These are phyloP conservation scores for Leucopsar rothschildi DNA, from an alignment of 2,113 vertebrate species.

Conservation along the genomic window DNA sequence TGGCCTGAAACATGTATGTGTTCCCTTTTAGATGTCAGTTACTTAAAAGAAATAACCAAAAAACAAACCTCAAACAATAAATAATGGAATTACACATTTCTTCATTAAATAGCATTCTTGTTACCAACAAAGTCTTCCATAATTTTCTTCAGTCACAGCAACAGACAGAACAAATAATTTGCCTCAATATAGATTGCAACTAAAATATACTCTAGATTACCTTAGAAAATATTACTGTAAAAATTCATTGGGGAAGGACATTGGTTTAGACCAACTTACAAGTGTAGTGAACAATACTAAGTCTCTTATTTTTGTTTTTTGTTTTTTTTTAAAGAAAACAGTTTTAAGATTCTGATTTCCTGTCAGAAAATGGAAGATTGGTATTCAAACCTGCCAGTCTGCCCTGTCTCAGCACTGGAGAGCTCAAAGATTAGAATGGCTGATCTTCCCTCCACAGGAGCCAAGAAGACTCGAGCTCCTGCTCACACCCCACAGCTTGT, in stretches of 20 bases:
- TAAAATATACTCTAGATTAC: slow-evolving; percentile 67
- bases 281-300: neutral
- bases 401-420: neutral
- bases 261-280: slow-evolving; percentile 30
- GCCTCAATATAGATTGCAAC: slow-evolving; percentile 67
- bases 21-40: slow-evolving; percentile 59
- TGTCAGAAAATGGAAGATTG: neutral
- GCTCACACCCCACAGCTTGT: neutral
- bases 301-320: neutral
- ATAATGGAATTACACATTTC: slow-evolving; percentile 75
- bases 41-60: slow-evolving; percentile 35
- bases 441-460: neutral
- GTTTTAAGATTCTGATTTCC: neutral
- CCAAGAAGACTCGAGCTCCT: neutral
- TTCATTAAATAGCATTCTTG: slow-evolving; percentile 76
- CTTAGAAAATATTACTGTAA: slow-evolving; percentile 63
- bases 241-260: slow-evolving; percentile 45
- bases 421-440: neutral
- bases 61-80: slow-evolving; percentile 76
- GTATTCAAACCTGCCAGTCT: neutral
- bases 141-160: slow-evolving; percentile 71
- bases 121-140: slow-evolving; percentile 67
- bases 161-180: slow-evolving; percentile 70
- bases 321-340: neutral
- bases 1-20: slow-evolving; percentile 40